Percentiles rank a stretch among this genome's conserved stretches.
Conservation (phyloP, 2,113 vertebrate genomes). For the Herpailurus yagouaroundi region DNA sequence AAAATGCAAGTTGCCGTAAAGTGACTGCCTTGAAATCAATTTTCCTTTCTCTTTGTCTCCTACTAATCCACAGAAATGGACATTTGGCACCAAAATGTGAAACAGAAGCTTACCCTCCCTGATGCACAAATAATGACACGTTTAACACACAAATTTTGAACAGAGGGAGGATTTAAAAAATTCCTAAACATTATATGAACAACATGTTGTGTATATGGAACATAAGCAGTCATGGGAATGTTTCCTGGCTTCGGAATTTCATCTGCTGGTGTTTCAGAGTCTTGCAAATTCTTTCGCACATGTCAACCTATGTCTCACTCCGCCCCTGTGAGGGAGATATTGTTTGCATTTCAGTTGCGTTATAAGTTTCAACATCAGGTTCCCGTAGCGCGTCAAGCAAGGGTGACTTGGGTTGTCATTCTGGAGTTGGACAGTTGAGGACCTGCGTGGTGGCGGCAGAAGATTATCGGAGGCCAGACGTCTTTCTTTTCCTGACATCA, state of each 20-base stretch:
- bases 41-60: not conserved
- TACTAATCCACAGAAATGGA: not conserved
- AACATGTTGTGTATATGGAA: not conserved
- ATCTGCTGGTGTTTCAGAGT: not conserved
- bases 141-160: not conserved
- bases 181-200: not conserved
- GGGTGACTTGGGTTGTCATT: not conserved
- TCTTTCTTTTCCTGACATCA: not conserved
- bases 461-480: not conserved
- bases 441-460: not conserved
- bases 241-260: not conserved
- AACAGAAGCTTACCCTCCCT: not conserved
- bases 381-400: no score
- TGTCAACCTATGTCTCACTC: not conserved
- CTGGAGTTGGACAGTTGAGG: not conserved
- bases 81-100: not conserved
- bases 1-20: fast-evolving
- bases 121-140: not conserved
- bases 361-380: not conserved
- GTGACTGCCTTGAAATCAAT: fast-evolving
- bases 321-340: not conserved
- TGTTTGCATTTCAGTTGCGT: not conserved
- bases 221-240: not conserved
- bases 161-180: not conserved
- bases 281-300: not conserved